phyloP scores from a whole-genome alignment of 2,888 invertebrate species.

The Hydriomena furcata region DNA sequence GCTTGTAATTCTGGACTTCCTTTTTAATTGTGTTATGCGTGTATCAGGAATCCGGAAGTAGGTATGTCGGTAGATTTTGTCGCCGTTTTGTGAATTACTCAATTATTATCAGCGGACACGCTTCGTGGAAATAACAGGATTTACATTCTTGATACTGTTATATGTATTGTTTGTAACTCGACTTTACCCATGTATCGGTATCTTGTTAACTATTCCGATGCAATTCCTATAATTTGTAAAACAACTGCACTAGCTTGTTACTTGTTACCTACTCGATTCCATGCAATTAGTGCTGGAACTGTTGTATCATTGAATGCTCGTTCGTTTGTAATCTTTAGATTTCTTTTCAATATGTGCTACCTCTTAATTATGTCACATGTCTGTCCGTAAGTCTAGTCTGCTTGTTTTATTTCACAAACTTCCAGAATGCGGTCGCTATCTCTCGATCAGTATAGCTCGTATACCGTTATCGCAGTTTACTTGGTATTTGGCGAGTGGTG shows the following conservation, averaged over 20 bases:
- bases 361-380: neutral
- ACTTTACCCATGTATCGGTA: no score
- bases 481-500: slow-evolving; percentile 65
- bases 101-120: slow-evolving; percentile 6
- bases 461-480: slow-evolving; percentile 54
- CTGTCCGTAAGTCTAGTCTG: neutral
- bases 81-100: slow-evolving; percentile 5
- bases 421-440: slow-evolving; percentile 17
- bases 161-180: no score
- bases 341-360: neutral
- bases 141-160: neutral
- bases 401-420: slow-evolving; percentile 11
- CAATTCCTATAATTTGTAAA: no score
- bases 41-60: slow-evolving; percentile 51
- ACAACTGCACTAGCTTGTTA: no score
- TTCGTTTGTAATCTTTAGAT: no score
- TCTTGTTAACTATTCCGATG: no score
- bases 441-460: slow-evolving; percentile 32
- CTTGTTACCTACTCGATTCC: no score
- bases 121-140: neutral
- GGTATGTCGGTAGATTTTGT: slow-evolving; percentile 17
- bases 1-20: slow-evolving; percentile 43
- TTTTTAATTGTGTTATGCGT: slow-evolving; percentile 62
- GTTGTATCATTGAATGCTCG: no score
- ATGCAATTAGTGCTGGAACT: no score